These are phyloP conservation scores for Trilocha varians DNA, from an alignment of 2,888 invertebrate species.

Conservation along the genomic window DNA sequence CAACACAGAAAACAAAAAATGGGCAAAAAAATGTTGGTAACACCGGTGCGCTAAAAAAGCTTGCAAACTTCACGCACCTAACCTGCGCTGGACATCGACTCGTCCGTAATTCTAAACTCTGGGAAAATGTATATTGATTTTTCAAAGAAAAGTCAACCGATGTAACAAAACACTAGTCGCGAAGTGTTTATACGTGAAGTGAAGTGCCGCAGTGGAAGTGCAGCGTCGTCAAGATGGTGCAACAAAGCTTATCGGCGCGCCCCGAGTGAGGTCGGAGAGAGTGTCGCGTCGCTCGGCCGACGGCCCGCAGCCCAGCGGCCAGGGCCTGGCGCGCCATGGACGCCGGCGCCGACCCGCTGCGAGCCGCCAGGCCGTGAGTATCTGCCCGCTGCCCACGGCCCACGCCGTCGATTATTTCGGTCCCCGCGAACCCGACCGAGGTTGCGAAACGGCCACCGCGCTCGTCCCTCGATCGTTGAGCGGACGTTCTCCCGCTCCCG, in stretches of 20 bases:
- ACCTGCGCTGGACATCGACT: constrained; percentile 76
- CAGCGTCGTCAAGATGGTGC: constrained; percentile 70
- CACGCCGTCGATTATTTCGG: constrained; percentile 62
- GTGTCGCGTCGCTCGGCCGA: constrained; percentile 68
- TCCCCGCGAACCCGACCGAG: constrained; percentile 54
- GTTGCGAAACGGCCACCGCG: constrained; percentile 66
- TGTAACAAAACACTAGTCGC: constrained; percentile 73
- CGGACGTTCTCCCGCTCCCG: constrained; percentile 69
- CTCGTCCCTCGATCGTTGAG: constrained; percentile 53
- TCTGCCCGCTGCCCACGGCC: constrained; percentile 40
- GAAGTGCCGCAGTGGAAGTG: constrained; percentile 65
- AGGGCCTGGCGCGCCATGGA: constrained; percentile 69
- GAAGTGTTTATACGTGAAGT: constrained; percentile 70
- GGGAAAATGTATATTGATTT: constrained; percentile 75
- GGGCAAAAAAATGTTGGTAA: constrained; percentile 73
- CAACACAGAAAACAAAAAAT: constrained; percentile 72
- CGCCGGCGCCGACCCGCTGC: constrained; percentile 67
- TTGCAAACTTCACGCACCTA: constrained; percentile 75
- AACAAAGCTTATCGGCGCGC: constrained; percentile 65
- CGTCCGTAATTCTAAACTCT: constrained; percentile 70
- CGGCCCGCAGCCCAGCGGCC: constrained; percentile 69
- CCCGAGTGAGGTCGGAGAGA: constrained; percentile 67
- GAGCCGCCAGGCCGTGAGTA: constrained; percentile 72
- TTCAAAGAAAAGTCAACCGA: constrained; percentile 74
- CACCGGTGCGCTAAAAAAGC: constrained; percentile 75